Conservation (phyloP, 2,113 vertebrate species). For the Heliornis fulica region DNA sequence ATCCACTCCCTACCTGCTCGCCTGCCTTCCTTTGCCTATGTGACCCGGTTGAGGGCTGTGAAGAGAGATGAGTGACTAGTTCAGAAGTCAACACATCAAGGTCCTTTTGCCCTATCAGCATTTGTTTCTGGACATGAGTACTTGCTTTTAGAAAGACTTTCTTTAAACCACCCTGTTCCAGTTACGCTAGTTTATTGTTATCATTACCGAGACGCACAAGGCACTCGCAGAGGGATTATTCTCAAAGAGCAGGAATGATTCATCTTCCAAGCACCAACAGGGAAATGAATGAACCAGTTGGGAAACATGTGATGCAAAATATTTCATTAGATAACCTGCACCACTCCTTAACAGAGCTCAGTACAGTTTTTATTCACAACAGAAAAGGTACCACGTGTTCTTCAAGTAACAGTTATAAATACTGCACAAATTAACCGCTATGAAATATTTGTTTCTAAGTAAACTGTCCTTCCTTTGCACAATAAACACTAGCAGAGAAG, state of each 20-base stretch:
- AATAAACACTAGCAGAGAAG: not conserved
- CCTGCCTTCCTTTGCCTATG: not conserved
- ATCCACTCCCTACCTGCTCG: not conserved
- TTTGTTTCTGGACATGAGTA: not conserved
- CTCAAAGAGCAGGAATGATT: not conserved
- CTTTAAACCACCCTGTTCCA: not conserved
- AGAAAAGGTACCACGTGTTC: not conserved
- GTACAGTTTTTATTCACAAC: not conserved
- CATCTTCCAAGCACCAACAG: not conserved
- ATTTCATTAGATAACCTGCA: not conserved
- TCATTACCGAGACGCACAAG: not conserved
- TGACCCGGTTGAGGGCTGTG: not conserved
- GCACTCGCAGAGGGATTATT: not conserved
- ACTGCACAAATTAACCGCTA: not conserved
- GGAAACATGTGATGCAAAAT: not conserved
- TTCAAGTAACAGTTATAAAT: conserved; percentile 14
- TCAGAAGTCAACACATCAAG: not conserved
- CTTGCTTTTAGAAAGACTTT: not conserved
- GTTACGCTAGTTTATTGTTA: not conserved
- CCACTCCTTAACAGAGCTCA: not conserved
- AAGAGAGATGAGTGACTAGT: not conserved
- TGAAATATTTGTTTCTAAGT: not conserved
- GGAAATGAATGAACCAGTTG: not conserved
- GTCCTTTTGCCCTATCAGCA: not conserved
- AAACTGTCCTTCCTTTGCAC: not conserved